Percentiles rank a stretch among this genome's conserved stretches.
Evolutionary conservation across 2,888 invertebrate genomes (phyloP).

Genomic region (Drosophila mettleri): DNA sequence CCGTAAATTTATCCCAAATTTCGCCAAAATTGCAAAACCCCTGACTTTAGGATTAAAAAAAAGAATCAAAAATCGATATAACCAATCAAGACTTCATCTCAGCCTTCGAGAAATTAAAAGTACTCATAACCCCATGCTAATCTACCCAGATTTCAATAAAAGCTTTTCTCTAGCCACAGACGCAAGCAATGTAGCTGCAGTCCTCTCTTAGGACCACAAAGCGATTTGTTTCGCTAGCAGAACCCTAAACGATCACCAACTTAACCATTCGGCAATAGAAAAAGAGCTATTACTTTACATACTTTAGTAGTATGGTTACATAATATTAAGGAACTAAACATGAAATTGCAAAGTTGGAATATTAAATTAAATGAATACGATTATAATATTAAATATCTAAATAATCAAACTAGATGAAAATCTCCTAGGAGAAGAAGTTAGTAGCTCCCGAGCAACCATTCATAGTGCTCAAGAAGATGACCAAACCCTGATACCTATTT

Average conservation of each 20-base stretch:
- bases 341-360: background rate
- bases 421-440: background rate
- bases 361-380: background rate
- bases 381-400: background rate
- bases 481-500: background rate
- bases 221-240: background rate
- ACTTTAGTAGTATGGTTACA: too few relatives aligned
- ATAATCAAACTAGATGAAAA: background rate
- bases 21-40: background rate
- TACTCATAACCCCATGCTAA: background rate
- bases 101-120: background rate
- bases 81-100: background rate
- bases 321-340: background rate
- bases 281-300: background rate
- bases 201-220: background rate
- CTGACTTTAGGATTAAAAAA: background rate
- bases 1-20: background rate
- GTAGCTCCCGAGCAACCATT: background rate
- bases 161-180: background rate
- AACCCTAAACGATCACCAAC: background rate
- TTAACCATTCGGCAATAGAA: background rate
- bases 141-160: background rate
- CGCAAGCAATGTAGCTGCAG: background rate
- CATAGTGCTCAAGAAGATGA: background rate
- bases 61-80: background rate